Evolutionary conservation across 1,140 invertebrate genomes (phyloP), one percentile per base, ranked within the genome.

Genomic region (Diploscapter pachys): DNA sequence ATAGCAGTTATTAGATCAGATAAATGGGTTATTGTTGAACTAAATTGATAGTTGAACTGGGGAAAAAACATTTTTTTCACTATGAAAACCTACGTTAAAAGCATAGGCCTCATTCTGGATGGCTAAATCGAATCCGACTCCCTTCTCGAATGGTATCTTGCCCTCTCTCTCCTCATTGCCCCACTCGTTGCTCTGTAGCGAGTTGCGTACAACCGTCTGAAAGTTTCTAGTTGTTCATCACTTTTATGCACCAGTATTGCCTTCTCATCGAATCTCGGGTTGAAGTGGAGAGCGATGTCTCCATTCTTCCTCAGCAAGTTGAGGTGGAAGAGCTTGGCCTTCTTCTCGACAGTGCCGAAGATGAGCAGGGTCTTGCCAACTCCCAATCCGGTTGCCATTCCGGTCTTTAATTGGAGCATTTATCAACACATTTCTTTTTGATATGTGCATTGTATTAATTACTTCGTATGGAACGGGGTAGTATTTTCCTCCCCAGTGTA

Each of bases 211-310:
- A 56, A 85, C 79, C 59, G 52, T 53, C 80, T 83, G 71, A 61
- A 73, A 64, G 5, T 8, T 3, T 31, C 31, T 31, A 31, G 31
- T 31, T 31, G 31, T 31, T 31, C 31, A 31, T 31, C 31, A 31
- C 1, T 31, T 31, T 31, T 1, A 31, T 31, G 31, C 31, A 31
- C 0, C 31, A 31, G 31, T 31, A 31, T 63, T 51, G 83, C 80
- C 78, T 82, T 85, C 73, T 85, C 80, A 57, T 84, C 81, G 73
- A 84, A 84, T 61, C 83, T 82, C 49, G 84, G 81, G 65, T 84
- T 84, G 77, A 84, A 82, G 57, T 84, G 83, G 48, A 84, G 74
- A n/a, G 83, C 71, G 73, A 85, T 84, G 79, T 84, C 82, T n/a
- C 83, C 83, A 71, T 84, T 85, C 71, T 81, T 82, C 57, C 80